These are phyloP conservation scores for Cotesia vestalis DNA, from an alignment of 1,140 invertebrate species.

Conservation along the genomic window DNA sequence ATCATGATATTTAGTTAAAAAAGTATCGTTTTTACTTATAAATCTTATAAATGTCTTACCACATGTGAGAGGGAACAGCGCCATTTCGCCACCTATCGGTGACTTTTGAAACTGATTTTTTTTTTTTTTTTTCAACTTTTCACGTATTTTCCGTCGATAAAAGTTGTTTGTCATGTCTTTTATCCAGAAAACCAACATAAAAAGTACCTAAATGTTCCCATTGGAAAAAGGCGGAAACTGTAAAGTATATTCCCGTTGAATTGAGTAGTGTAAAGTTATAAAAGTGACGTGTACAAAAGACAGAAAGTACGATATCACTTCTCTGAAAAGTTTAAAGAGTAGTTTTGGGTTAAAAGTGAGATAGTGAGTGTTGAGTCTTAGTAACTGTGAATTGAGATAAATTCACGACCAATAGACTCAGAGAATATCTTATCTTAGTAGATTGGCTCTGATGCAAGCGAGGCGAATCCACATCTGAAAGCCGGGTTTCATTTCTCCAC, in stretches of 20 bases:
- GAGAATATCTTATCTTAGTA: conserved; percentile 20
- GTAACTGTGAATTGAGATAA: conserved; percentile 1
- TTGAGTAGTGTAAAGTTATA: not conserved
- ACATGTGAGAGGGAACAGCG: no score
- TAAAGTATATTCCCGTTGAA: not conserved
- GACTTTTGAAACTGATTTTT: no score
- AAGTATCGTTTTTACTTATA: no score
- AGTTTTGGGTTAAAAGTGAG: not conserved
- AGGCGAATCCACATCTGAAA: conserved; percentile 22
- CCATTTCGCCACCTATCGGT: no score
- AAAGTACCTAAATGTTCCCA: not conserved
- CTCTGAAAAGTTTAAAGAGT: not conserved
- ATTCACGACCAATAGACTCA: conserved; percentile 16
- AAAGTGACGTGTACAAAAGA: not conserved
- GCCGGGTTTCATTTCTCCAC: conserved; percentile 2
- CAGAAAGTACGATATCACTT: conserved; percentile 6
- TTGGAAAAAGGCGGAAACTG: no score
- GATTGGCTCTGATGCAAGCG: conserved; percentile 21
- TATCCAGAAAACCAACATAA: not conserved
- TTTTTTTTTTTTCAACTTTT: no score
- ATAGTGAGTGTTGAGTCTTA: not conserved
- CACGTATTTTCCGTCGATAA: no score
- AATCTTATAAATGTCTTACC: no score
- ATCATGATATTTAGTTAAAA: no score
- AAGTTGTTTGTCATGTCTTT: no score